Conservation (phyloP, 2,888 invertebrate species). For the Pheosia gnoma region DNA sequence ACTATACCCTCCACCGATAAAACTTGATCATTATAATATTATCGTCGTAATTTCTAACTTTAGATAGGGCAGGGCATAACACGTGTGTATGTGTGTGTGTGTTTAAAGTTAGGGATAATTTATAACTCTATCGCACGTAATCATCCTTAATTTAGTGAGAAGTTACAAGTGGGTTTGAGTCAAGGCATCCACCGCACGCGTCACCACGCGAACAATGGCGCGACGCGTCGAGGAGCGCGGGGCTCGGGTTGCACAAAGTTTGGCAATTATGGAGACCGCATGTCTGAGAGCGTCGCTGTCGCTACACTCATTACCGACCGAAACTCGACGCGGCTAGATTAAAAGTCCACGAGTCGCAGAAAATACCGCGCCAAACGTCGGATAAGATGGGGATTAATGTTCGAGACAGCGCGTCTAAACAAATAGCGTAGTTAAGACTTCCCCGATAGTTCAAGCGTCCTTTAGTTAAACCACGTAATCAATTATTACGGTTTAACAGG, state of each 20-base stretch:
- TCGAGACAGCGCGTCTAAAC: slow-evolving; percentile 47
- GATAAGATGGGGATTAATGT: slow-evolving; percentile 57
- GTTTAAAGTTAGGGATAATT: slow-evolving; percentile 24
- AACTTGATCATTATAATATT: neutral
- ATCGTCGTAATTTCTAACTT: slow-evolving; percentile 2
- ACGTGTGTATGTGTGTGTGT: neutral
- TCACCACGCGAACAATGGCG: slow-evolving; percentile 74
- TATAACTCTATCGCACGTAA: slow-evolving; percentile 37
- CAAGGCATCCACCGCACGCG: slow-evolving; percentile 68
- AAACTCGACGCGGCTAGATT: slow-evolving; percentile 79
- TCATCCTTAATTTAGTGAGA: slow-evolving; percentile 44
- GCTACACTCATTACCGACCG: slow-evolving; percentile 80
- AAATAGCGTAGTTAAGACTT: slow-evolving; percentile 53
- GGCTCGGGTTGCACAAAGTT: slow-evolving; percentile 74
- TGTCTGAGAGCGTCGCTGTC: slow-evolving; percentile 80
- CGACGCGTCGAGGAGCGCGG: slow-evolving; percentile 70
- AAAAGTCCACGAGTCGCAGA: slow-evolving; percentile 68
- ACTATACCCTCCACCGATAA: too few species aligned
- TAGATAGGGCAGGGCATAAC: neutral
- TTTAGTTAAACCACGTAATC: slow-evolving; percentile 45
- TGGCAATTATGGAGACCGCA: slow-evolving; percentile 84
- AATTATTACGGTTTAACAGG: slow-evolving; percentile 27
- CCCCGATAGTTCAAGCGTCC: slow-evolving; percentile 47
- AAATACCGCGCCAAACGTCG: slow-evolving; percentile 45
- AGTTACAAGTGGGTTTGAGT: slow-evolving; percentile 53